Conservation (phyloP, 2,888 invertebrate species). For the Drosophila mulleri region DNA sequence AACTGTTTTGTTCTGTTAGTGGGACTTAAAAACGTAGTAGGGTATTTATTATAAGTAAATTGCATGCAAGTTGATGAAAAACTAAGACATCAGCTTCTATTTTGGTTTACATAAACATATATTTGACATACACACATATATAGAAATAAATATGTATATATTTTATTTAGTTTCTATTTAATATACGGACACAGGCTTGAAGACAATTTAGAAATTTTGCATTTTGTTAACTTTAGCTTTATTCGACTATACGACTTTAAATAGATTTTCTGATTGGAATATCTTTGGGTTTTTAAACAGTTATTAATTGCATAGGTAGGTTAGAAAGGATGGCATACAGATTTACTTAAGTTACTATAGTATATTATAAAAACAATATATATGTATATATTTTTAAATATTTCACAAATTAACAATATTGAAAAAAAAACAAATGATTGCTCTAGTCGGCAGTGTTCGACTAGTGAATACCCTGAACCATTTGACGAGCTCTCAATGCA, state of each 20-base stretch:
- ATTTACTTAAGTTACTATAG: constrained; percentile 11
- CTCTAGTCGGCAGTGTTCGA: constrained; percentile 7
- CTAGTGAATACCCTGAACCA: constrained; percentile 2
- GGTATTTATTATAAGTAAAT: constrained; percentile 3
- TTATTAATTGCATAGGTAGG: constrained; percentile 16
- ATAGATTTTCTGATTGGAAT: constrained; percentile 1
- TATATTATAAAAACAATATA: background rate
- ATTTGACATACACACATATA: constrained; percentile 14
- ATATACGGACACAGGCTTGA: constrained; percentile 5
- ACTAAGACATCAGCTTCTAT: constrained; percentile 30
- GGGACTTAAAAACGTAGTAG: constrained; percentile 1
- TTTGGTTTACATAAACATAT: constrained; percentile 1
- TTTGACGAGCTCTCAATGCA: background rate
- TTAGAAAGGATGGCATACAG: constrained; percentile 23
- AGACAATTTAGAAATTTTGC: constrained; percentile 1
- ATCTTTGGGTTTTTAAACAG: constrained; percentile 2
- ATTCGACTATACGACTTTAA: background rate
- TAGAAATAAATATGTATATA: background rate
- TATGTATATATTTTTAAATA: background rate
- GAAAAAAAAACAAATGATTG: background rate
- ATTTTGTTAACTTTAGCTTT: constrained; percentile 8
- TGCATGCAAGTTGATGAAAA: constrained; percentile 41
- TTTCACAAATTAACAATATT: constrained; percentile 22
- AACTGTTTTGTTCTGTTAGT: constrained; percentile 27
- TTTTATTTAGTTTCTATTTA: constrained; percentile 7